Conservation (phyloP, 2,888 invertebrate genomes). For the Aromia moschata region DNA sequence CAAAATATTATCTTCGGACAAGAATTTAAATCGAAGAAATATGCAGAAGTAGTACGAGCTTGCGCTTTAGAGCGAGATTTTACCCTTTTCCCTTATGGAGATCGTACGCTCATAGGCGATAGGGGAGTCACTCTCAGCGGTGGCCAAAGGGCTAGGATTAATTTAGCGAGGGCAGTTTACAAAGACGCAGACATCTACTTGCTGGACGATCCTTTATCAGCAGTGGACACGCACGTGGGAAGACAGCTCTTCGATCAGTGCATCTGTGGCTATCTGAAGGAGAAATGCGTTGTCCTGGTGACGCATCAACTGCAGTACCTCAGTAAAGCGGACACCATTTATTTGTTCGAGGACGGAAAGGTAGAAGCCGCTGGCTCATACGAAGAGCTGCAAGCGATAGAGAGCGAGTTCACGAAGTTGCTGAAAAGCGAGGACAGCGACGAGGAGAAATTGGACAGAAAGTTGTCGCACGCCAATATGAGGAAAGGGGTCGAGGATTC, state of each 20-base stretch:
- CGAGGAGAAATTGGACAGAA: conserved; percentile 24
- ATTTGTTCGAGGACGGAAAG: conserved; percentile 67
- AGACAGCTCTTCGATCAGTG: conserved; percentile 86
- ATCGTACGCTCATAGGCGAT: conserved; percentile 80
- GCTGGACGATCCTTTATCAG: conserved; percentile 87
- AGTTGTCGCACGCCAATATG: background rate
- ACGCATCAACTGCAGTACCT: conserved; percentile 77
- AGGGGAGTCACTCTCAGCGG: conserved; percentile 76
- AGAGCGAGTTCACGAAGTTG: conserved; percentile 74
- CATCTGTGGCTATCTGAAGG: conserved; percentile 69
- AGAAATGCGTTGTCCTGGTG: conserved; percentile 76
- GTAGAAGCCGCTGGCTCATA: conserved; percentile 72
- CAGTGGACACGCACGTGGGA: conserved; percentile 88
- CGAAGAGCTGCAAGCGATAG: conserved; percentile 73
- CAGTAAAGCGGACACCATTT: conserved; percentile 66
- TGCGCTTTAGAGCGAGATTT: conserved; percentile 79
- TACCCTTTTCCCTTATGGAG: conserved; percentile 76
- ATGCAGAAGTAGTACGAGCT: conserved; percentile 72
- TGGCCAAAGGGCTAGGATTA: conserved; percentile 87
- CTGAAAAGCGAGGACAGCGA: conserved; percentile 25
- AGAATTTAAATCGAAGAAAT: conserved; percentile 72
- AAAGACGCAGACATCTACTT: conserved; percentile 84
- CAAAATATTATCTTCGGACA: conserved; percentile 92
- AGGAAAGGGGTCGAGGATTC: conserved; percentile 33
- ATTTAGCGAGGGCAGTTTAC: conserved; percentile 84